phyloP scores from a whole-genome alignment of 1,140 invertebrate species.

The Heliconius hermathena region DNA sequence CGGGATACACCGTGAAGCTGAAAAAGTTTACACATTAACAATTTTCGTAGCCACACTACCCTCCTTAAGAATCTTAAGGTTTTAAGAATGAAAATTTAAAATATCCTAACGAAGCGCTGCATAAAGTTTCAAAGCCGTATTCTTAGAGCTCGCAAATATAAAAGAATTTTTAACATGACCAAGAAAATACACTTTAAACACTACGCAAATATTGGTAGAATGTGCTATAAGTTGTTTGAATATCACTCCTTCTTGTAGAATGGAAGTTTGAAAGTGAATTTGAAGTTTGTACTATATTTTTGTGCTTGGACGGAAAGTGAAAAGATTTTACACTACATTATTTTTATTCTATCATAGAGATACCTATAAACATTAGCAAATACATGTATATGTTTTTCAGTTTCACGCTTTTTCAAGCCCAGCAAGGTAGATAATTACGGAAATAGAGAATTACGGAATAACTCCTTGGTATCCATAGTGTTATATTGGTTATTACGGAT shows the following conservation, averaged over 20 bases:
- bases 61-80: slow-evolving; percentile 14
- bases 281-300: not conserved
- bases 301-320: not conserved
- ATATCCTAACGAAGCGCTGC: slow-evolving; percentile 22
- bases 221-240: slow-evolving; percentile 1
- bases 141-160: slow-evolving; percentile 15
- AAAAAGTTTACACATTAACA: not conserved
- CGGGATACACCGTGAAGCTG: no score
- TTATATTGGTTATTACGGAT: no score
- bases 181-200: slow-evolving; percentile 16
- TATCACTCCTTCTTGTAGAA: not conserved
- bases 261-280: not conserved
- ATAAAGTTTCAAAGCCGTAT: slow-evolving; percentile 23
- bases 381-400: no score
- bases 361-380: no score
- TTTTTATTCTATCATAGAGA: no score
- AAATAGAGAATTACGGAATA: no score
- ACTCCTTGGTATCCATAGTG: no score
- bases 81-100: slow-evolving; percentile 23
- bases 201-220: not conserved
- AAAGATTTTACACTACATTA: no score
- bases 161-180: slow-evolving; percentile 16
- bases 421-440: no score
- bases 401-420: no score
- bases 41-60: not conserved